These are phyloP conservation scores for Siphlonurus alternatus DNA, from an alignment of 2,888 invertebrate species.

Conservation along the genomic window DNA sequence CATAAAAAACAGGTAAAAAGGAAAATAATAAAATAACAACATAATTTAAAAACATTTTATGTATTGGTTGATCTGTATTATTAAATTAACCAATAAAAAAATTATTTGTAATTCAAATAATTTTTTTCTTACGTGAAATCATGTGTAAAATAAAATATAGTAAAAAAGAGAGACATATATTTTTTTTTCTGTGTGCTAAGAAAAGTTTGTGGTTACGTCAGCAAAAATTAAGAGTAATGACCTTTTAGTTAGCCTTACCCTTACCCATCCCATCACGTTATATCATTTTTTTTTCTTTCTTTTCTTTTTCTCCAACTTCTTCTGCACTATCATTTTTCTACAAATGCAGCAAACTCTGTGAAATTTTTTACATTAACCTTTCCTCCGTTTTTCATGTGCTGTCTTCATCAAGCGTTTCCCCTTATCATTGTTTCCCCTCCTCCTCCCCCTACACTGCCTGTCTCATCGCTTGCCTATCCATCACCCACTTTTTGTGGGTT, in stretches of 20 bases:
- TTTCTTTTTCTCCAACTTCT: neutral
- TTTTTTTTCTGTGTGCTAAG: neutral
- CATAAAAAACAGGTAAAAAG: no score
- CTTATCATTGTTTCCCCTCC: neutral
- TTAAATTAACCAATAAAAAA: no score
- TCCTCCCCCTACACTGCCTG: no score
- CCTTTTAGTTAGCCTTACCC: neutral
- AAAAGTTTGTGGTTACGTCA: neutral
- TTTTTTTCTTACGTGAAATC: no score
- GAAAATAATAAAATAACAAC: no score
- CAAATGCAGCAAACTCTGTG: neutral
- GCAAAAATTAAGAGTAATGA: slow-evolving; percentile 2
- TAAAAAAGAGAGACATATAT: no score
- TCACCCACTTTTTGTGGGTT: neutral
- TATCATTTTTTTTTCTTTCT: neutral
- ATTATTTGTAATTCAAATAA: no score
- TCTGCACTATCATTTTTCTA: neutral
- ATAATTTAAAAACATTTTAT: no score
- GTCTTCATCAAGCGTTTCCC: neutral
- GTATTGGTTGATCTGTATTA: no score
- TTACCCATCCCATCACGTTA: neutral
- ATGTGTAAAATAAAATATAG: no score
- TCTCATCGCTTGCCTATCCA: neutral
- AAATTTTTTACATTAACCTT: neutral
- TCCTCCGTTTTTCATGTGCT: neutral